Evolutionary conservation across 30 jellyfish, hydroid and myxozoan species (phyloP).

Genomic region (Pseudorhiza aurosa): DNA sequence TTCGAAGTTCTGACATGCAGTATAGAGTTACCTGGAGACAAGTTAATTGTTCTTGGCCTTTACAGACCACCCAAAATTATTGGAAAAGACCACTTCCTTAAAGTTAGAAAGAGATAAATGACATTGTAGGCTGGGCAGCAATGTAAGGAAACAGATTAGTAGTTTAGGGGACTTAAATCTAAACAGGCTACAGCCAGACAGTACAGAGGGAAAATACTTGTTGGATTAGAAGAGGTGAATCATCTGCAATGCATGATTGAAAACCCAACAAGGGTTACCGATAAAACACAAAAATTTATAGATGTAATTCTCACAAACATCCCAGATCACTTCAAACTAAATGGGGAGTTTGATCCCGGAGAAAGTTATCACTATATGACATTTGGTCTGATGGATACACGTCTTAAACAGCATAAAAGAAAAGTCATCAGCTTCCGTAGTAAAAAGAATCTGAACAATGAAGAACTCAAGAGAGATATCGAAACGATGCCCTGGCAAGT

Average conservation of each 20-base stretch:
- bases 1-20: conserved; percentile 23
- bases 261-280: conserved; percentile 37
- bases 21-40: conserved; percentile 18
- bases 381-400: conserved; percentile 13
- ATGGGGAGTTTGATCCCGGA: conserved; percentile 20
- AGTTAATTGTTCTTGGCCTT: conserved; percentile 14
- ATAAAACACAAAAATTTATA: conserved; percentile 15
- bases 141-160: too few species aligned
- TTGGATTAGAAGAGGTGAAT: conserved; percentile 40
- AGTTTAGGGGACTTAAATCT: conserved; percentile 26
- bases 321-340: conserved; percentile 22
- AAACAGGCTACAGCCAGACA: conserved; percentile 27
- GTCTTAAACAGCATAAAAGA: conserved; percentile 13
- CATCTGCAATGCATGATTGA: conserved; percentile 20
- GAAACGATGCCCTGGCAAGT: conserved; percentile 12
- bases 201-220: conserved; percentile 30
- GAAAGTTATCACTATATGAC: conserved; percentile 1
- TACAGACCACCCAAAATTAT: conserved; percentile 35
- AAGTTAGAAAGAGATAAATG: conserved; percentile 12
- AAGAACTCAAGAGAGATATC: conserved; percentile 18
- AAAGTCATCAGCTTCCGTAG: conserved; percentile 16
- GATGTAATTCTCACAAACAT: conserved; percentile 25
- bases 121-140: conserved; percentile 26
- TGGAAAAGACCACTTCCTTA: conserved; percentile 14
- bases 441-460: conserved; percentile 18